phyloP scores from a whole-genome alignment of 2,113 vertebrate species.

The Hepsetus odoe region DNA sequence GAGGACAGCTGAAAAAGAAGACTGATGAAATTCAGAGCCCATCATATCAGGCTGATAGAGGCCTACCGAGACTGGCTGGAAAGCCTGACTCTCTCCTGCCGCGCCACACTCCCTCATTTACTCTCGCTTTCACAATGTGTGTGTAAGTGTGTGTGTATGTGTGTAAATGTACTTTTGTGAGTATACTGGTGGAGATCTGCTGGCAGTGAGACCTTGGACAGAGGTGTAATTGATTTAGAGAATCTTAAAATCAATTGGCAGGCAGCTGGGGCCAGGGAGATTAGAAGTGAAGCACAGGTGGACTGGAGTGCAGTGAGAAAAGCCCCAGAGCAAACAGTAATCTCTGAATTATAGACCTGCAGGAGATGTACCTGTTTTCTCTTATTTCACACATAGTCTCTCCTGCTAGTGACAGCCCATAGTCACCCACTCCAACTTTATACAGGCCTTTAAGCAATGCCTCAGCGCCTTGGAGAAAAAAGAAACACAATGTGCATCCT shows the following conservation, averaged over 20 bases:
- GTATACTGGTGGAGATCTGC: conserved; percentile 65
- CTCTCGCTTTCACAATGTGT: conserved; percentile 54
- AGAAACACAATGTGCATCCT: background rate
- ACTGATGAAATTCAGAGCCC: conserved; percentile 42
- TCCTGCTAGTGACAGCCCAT: conserved; percentile 70
- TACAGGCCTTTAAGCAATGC: conserved; percentile 19
- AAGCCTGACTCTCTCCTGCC: conserved; percentile 13
- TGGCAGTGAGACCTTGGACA: conserved; percentile 76
- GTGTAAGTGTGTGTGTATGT: conserved; percentile 36
- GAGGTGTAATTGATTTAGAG: conserved; percentile 82
- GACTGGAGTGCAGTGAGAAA: conserved; percentile 70
- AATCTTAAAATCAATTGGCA: conserved; percentile 82
- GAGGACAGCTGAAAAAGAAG: conserved; percentile 20
- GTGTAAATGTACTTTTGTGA: conserved; percentile 16
- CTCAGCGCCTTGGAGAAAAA: background rate
- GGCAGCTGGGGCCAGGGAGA: conserved; percentile 80
- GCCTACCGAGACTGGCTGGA: conserved; percentile 30
- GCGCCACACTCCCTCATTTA: conserved; percentile 44
- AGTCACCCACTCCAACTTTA: conserved; percentile 56
- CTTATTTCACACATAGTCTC: conserved; percentile 69
- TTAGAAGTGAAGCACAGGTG: conserved; percentile 77
- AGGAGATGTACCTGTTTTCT: conserved; percentile 81
- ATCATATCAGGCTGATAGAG: conserved; percentile 45
- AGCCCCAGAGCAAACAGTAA: conserved; percentile 78
- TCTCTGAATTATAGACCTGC: conserved; percentile 81